Base-by-base conservation (phyloP, 2,888 invertebrate species). In the Ichneumon xanthorius region DNA sequence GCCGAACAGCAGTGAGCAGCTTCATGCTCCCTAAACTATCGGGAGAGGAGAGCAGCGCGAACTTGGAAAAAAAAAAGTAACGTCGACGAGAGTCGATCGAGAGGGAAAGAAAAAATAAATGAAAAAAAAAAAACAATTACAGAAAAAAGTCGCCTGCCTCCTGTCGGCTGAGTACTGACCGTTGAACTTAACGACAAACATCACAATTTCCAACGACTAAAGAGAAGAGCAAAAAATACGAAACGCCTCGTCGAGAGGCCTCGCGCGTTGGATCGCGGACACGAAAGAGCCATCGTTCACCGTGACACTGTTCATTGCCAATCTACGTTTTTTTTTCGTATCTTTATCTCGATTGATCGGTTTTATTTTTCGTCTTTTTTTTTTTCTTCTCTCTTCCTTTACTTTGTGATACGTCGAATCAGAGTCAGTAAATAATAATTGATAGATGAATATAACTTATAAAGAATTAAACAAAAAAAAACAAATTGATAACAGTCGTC, bases 271-370 rank as follows among this genome's bases (percentile, higher is more conserved):
- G 67, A 84, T 78, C 37, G 45, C 48, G 77, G 77, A 82, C 63
- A 58, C 33, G 76, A 72, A 80, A 80, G 37, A 40, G 68, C 80
- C 61, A 80, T 45, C 83, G 75, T 71, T 87, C 50, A 81, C 83
- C 77, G 82, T 86, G 88, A 82, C 86, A 88, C 88, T 88, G 78
- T 88, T 88, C 87, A 82, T 88, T 87, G 86, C 87, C 81, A 86
- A 84, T 82, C 73, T 84, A 55, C 65, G 37, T 40, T 19, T 63
- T 63, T 75, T 63, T 40, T 40, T 67, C 45, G 22, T 45, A 37
- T 65, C 14, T 67, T 40, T n/a, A 22, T 55, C 48, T 55, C 67
- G 45, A 81, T 79, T 80, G 76, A 79, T 79, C 70, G 33, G 33
- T 70, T 67, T 48, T 33, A 11, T 61, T 68, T 40, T 68, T 75